A percentile compares a stretch with the other conserved stretches of the same genome.
Evolutionary conservation across 1,140 invertebrate species (phyloP).

Genomic region (Drosophila varians): DNA sequence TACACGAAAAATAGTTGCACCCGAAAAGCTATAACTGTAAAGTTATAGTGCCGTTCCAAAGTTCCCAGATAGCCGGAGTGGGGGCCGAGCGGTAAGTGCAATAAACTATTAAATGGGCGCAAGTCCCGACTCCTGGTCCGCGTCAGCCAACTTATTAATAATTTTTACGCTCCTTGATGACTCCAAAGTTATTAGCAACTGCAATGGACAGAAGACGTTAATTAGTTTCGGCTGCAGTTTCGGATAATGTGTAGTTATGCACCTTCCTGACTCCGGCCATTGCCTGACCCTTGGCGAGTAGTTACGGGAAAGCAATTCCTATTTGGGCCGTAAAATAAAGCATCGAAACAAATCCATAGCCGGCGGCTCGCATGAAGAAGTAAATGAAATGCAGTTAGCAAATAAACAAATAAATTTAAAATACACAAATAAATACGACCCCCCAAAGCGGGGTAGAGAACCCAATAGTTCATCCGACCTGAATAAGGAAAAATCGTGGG

Average conservation of each 20-base stretch:
- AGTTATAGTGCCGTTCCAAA: constrained; percentile 74
- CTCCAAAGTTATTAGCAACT: constrained; percentile 74
- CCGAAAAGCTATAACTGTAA: constrained; percentile 80
- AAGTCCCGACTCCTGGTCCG: constrained; percentile 49
- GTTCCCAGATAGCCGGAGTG: constrained; percentile 31
- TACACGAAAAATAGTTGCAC: constrained; percentile 81
- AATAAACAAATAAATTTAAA: constrained; percentile 81
- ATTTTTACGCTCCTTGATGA: constrained; percentile 82
- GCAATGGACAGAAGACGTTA: constrained; percentile 22
- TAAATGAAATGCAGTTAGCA: constrained; percentile 78
- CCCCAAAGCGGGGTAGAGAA: constrained; percentile 23
- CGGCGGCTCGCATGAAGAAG: constrained; percentile 46
- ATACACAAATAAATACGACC: constrained; percentile 58
- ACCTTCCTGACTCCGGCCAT: neutral
- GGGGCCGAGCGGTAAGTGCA: constrained; percentile 23
- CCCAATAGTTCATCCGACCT: constrained; percentile 21
- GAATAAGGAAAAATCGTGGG: constrained; percentile 12
- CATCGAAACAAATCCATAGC: constrained; percentile 52
- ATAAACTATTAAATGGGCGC: constrained; percentile 74
- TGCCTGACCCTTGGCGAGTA: neutral
- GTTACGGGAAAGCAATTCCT: neutral
- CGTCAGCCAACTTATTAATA: constrained; percentile 68
- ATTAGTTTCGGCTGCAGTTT: neutral
- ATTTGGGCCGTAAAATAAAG: too few relatives aligned
- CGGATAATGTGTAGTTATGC: constrained; percentile 9